These are phyloP conservation scores for Mus caroli DNA, from an alignment of 2,797 vertebrate genomes.

Conservation along the genomic window DNA sequence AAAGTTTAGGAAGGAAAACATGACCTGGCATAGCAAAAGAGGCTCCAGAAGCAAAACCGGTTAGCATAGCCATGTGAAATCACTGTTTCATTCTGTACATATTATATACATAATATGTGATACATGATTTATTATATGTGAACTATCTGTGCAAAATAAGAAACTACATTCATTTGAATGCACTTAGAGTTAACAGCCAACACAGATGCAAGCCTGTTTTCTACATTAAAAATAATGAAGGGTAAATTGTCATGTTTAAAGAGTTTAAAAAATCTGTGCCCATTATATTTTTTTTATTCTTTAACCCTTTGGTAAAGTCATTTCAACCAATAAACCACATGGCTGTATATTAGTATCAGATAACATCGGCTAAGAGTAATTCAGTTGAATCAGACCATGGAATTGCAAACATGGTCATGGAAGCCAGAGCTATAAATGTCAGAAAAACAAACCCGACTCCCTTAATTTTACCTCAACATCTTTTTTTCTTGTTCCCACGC, in stretches of 20 bases:
- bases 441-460: neutral
- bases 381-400: neutral
- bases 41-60: neutral
- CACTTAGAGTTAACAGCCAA: neutral
- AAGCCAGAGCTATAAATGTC: slow-evolving; percentile 32
- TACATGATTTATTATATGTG: neutral
- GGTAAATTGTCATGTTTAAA: slow-evolving; percentile 42
- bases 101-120: neutral
- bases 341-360: neutral
- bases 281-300: neutral
- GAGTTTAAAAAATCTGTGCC: neutral
- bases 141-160: neutral
- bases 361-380: slow-evolving; percentile 5
- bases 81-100: neutral
- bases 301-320: neutral
- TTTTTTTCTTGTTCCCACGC: neutral
- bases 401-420: neutral
- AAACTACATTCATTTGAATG: neutral
- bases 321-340: slow-evolving; percentile 27
- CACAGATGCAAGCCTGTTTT: neutral
- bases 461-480: slow-evolving; percentile 6
- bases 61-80: neutral
- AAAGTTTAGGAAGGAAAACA: neutral
- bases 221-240: neutral
- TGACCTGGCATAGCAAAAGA: neutral